Evolutionary conservation across 2,113 vertebrate species (phyloP), one percentile per base, ranked within the genome.

Genomic region (Oxyruncus cristatus): DNA sequence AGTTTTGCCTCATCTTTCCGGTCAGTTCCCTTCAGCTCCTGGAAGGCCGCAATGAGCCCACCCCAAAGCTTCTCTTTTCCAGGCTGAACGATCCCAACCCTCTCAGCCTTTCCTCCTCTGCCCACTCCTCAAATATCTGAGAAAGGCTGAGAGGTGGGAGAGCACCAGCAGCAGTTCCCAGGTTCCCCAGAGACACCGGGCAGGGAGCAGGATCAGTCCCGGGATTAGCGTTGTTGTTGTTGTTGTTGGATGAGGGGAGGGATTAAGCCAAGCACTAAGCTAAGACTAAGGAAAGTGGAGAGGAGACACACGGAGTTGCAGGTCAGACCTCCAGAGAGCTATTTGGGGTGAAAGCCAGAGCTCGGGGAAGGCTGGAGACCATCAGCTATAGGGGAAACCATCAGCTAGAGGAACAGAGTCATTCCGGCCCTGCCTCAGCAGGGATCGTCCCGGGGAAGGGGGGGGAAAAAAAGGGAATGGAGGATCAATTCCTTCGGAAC

Each of bases 31-130:
- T 37, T 42, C 47, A 70, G 41, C 17, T 55, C 5, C 47, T 20
- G 12, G 7, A 47, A 89, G 24, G 53, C n/a, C 62, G 32, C 30
- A 13, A 4, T 15, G 22, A 47, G 8, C 5, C 28, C 63, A 33
- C 18, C 18, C 35, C 41, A 23, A 70, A 76, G 2, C 17, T 83
- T 55, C n/a, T 35, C 17, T 62, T 90, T 63, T 26, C 4, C 41
- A 17, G 35, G 32, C 14, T 49, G 41, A 83, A 28, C 0, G 0
- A 32, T 33, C 47, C 63, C 12, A 56, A 7, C 9, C 32, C 27
- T 63, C 61, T 12, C 63, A 55, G 17, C 55, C 10, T 66, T n/a
- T n/a, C 30, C 42, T 66, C 14, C 8, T 33, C 41, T 39, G 49
- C 6, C 26, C 50, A 52, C 28, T 52, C 50, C 50, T 28, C 18